Base-by-base conservation (phyloP, 2,113 vertebrate genomes). In the Sterrhoptilus dennistouni region DNA sequence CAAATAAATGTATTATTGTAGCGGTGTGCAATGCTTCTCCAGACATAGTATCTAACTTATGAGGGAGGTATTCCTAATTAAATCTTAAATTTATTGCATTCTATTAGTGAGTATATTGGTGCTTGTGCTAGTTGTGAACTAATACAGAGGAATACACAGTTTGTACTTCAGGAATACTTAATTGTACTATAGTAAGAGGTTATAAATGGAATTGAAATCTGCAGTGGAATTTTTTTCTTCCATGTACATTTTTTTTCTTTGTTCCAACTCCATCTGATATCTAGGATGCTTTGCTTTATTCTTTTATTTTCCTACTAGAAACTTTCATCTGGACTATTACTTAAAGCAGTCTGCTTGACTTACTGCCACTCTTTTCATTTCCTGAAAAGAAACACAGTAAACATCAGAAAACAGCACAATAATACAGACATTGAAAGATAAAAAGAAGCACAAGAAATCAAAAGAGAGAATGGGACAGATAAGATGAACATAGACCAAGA, bases 371-470 rank as follows among this genome's bases (percentile, higher is more conserved):
- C 23, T 91, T 92, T 75, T 42, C 31, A 65, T 52, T 97, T 81
- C 44, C 70, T 95, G 56, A 65, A 95, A 97, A 96, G 57, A 94
- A 93, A 85, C 52, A 91, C 31, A 33, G 65, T 78, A 70, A 93
- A 25, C 49, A 61, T 83, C 64, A 94, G 54, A 93, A 94, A 83
- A 78, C 54, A 91, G 50, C 11, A 33, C 54, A 79, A 25, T 47
- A 38, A 95, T 65, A n/a, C 29, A 70, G 40, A 45, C 79, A 87
- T 60, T 52, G 8, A 28, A 27, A 69, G 81, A 71, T n/a, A 29
- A n/a, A 84, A 92, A 83, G 38, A 85, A 91, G 44, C 79, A 29
- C 18, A 52, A n/a, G 23, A 50, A 91, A 53, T 65, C 18, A 16
- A 24, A 76, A 87, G 40, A 69, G 35, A 60, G 4, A 50, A 40